Conservation (phyloP, 2,888 invertebrate species). For the Caenorhabditis panamensis region DNA sequence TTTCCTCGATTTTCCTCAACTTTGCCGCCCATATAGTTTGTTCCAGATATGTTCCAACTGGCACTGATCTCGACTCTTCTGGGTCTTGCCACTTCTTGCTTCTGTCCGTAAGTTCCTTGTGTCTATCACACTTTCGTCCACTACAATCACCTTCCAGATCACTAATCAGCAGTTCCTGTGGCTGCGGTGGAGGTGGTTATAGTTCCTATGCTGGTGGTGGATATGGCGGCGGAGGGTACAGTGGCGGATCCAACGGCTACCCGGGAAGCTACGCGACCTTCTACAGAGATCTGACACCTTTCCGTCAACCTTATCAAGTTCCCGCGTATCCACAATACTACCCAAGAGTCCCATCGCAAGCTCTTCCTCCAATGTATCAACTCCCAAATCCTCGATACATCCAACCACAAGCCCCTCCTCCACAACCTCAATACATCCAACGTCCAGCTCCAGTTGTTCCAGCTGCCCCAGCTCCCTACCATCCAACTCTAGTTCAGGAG, state of each 20-base stretch:
- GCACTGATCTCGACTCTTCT: constrained; percentile 7
- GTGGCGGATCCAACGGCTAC: constrained; percentile 11
- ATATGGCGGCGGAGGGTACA: constrained; percentile 39
- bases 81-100: constrained; percentile 34
- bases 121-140: no score
- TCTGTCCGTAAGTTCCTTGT: constrained; percentile 57
- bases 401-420: constrained; percentile 48
- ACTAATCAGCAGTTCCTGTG: constrained; percentile 50
- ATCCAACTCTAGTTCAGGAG: constrained; percentile 22
- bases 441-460: constrained; percentile 21
- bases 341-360: constrained; percentile 44
- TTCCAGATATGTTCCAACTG: not conserved
- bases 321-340: constrained; percentile 38
- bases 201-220: constrained; percentile 38
- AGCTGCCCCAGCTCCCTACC: constrained; percentile 19
- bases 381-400: constrained; percentile 54
- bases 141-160: constrained; percentile 19
- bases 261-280: constrained; percentile 46
- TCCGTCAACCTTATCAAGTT: constrained; percentile 50
- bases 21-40: constrained; percentile 13
- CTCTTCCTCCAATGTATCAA: constrained; percentile 53
- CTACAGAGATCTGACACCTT: constrained; percentile 62
- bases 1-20: not conserved
- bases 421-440: constrained; percentile 24
- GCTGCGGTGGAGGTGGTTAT: constrained; percentile 56